phyloP scores from a whole-genome alignment of 2,888 invertebrate species.

The Cistogaster globosa region DNA sequence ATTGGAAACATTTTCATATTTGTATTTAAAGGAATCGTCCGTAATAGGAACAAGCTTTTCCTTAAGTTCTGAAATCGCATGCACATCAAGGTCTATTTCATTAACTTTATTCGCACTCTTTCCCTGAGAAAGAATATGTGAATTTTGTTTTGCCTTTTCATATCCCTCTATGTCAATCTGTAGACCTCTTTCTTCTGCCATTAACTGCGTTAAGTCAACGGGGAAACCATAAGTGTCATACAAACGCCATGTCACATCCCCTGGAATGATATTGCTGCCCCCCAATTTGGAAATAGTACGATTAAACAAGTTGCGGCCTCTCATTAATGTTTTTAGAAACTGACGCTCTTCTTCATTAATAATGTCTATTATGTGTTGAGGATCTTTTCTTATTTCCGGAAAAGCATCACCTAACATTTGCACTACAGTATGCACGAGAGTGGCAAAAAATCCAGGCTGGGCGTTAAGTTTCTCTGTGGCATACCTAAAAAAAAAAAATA shows the following conservation, averaged over 20 bases:
- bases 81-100: constrained; percentile 95
- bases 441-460: constrained; percentile 96
- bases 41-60: constrained; percentile 90
- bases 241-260: constrained; percentile 98
- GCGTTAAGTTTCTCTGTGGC: constrained; percentile 98
- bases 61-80: constrained; percentile 96
- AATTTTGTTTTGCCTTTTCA: constrained; percentile 95
- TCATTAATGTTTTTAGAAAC: constrained; percentile 96
- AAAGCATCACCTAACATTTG: constrained; percentile 91
- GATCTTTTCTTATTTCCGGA: constrained; percentile 93
- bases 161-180: constrained; percentile 94
- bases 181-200: constrained; percentile 98
- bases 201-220: constrained; percentile 97
- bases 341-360: constrained; percentile 99
- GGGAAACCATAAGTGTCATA: constrained; percentile 99
- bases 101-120: constrained; percentile 92
- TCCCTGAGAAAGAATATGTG: constrained; percentile 94
- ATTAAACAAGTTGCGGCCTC: constrained; percentile 95
- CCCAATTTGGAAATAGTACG: constrained; percentile 94
- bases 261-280: constrained; percentile 89
- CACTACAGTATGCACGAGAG: constrained; percentile 95
- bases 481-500: constrained; percentile 86
- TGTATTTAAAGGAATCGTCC: constrained; percentile 96
- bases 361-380: constrained; percentile 94
- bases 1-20: constrained; percentile 88